Percentiles rank a stretch among this genome's conserved stretches.
Conservation (phyloP, 2,113 vertebrate species). For the Martes martes region DNA sequence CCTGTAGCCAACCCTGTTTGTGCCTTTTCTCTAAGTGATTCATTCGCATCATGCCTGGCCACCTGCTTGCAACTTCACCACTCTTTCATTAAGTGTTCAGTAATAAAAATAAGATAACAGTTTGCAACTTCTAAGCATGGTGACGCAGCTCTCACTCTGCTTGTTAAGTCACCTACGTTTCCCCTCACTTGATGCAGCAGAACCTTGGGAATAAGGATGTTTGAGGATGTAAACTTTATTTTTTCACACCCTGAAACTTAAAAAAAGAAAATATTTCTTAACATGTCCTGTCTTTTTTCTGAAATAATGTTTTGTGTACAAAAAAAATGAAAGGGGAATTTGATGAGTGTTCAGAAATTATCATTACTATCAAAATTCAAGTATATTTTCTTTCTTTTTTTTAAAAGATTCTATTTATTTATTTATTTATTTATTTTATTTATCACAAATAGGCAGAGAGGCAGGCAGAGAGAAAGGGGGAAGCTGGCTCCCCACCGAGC, state of each 20-base stretch:
- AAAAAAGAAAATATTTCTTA: neutral
- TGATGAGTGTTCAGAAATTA: neutral
- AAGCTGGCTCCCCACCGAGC: too few species aligned
- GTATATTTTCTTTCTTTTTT: neutral
- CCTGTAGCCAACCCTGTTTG: neutral
- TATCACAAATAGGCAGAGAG: neutral
- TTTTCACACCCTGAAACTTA: neutral
- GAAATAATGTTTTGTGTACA: neutral
- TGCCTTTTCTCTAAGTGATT: neutral
- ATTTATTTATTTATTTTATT: too few species aligned
- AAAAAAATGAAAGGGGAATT: neutral
- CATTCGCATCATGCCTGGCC: neutral
- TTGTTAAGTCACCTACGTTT: neutral
- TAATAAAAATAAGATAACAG: neutral
- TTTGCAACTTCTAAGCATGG: neutral
- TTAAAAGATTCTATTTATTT: neutral
- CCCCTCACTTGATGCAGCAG: neutral
- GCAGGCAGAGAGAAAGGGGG: too few species aligned
- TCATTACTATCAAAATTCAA: neutral
- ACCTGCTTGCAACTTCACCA: neutral
- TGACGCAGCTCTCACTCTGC: neutral
- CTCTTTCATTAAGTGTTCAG: constrained; percentile 25
- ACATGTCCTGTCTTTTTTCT: neutral
- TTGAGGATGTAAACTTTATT: neutral
- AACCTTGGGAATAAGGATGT: neutral